Conservation (phyloP, 2,888 invertebrate genomes). For the Drosophila picticornis region DNA sequence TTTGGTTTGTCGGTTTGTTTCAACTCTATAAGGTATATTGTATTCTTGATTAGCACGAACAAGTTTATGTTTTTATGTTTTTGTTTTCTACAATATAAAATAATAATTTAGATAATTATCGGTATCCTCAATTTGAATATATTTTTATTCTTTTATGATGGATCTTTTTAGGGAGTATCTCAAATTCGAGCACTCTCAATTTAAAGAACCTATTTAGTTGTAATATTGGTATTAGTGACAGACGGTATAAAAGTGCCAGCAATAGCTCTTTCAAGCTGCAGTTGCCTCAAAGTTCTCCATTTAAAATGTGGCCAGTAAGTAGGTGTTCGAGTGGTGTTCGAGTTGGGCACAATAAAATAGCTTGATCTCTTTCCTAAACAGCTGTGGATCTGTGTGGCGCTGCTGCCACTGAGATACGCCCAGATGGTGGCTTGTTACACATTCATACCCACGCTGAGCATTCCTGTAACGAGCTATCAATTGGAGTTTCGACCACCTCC, state of each 20-base stretch:
- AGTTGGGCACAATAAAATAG: background rate
- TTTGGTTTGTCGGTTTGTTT: background rate
- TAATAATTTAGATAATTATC: too few species aligned
- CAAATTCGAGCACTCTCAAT: background rate
- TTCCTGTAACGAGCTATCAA: background rate
- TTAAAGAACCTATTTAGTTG: background rate
- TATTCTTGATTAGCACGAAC: background rate
- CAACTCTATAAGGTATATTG: background rate
- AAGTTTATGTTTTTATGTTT: too few species aligned
- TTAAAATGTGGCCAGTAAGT: conserved; percentile 56
- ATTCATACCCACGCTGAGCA: conserved; percentile 3
- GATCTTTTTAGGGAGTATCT: background rate
- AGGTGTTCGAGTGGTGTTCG: background rate
- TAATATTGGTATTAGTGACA: background rate
- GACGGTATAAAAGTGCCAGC: conserved; percentile 57
- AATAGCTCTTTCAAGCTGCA: conserved; percentile 13
- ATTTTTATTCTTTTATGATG: background rate
- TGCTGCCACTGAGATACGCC: conserved; percentile 7
- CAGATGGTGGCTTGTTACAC: conserved; percentile 39
- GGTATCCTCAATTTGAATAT: background rate
- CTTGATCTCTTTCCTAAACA: background rate
- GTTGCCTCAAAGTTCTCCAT: conserved; percentile 25
- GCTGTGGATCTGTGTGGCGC: conserved; percentile 7
- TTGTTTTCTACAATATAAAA: too few species aligned
- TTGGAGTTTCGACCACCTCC: background rate